Evolutionary conservation across 2,888 invertebrate species (phyloP).

Genomic region (Lagria hirta): DNA sequence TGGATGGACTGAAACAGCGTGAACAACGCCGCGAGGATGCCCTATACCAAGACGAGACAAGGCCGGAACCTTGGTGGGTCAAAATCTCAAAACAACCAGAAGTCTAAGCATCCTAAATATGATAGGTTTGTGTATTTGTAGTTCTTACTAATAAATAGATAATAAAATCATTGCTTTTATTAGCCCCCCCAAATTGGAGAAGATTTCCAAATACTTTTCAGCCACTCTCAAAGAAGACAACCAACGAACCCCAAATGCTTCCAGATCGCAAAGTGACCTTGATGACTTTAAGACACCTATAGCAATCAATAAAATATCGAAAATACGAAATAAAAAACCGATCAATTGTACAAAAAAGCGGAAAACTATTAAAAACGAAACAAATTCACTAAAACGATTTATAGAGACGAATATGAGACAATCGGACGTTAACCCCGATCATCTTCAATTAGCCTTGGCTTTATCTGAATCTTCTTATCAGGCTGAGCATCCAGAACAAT

Average conservation of each 20-base stretch:
- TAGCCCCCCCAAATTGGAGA: slow-evolving; percentile 28
- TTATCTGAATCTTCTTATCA: slow-evolving; percentile 61
- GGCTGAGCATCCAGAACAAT: slow-evolving; percentile 29
- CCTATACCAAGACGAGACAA: slow-evolving; percentile 38
- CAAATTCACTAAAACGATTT: slow-evolving; percentile 50
- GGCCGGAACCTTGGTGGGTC: slow-evolving; percentile 34
- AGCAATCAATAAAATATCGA: slow-evolving; percentile 30
- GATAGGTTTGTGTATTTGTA: slow-evolving; percentile 36
- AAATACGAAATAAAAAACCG: slow-evolving; percentile 30
- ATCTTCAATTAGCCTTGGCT: slow-evolving; percentile 68
- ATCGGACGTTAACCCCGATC: slow-evolving; percentile 63
- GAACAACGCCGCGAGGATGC: slow-evolving; percentile 33
- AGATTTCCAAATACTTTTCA: slow-evolving; percentile 37
- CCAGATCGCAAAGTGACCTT: slow-evolving; percentile 33
- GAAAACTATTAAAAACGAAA: slow-evolving; percentile 34
- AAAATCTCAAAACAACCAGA: slow-evolving; percentile 36
- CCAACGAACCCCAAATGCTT: slow-evolving; percentile 5
- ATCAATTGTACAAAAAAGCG: slow-evolving; percentile 38
- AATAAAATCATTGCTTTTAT: slow-evolving; percentile 17
- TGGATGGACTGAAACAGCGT: slow-evolving; percentile 32
- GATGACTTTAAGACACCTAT: slow-evolving; percentile 45
- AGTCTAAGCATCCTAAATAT: slow-evolving; percentile 30
- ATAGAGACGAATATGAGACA: slow-evolving; percentile 55
- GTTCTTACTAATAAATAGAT: slow-evolving; percentile 17
- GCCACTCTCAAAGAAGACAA: slow-evolving; percentile 7